A percentile compares a stretch with the other conserved stretches of the same genome.
Evolutionary conservation across 2,888 invertebrate species (phyloP).

Genomic region (Drosophila cognata): DNA sequence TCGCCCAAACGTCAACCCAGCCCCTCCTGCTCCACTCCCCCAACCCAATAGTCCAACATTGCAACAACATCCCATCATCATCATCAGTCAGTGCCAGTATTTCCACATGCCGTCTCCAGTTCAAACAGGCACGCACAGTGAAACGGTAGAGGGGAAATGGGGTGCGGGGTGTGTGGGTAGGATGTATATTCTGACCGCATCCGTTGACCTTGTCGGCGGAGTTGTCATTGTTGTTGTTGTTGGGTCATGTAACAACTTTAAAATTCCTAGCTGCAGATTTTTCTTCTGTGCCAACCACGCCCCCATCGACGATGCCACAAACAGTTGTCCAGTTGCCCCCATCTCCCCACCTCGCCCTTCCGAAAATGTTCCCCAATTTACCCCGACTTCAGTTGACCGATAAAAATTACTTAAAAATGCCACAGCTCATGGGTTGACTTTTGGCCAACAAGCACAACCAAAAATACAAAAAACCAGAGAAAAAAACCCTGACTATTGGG

Average conservation of each 20-base stretch:
- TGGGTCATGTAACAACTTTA: constrained; percentile 61
- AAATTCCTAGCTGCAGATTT: constrained; percentile 60
- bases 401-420: constrained; percentile 84
- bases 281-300: constrained; percentile 34
- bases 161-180: background rate
- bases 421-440: constrained; percentile 84
- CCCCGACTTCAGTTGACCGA: constrained; percentile 65
- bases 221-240: constrained; percentile 41
- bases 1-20: constrained; percentile 15
- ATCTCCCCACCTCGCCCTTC: background rate
- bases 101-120: constrained; percentile 11
- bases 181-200: constrained; percentile 50
- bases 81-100: constrained; percentile 49
- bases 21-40: background rate
- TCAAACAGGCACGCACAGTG: constrained; percentile 26
- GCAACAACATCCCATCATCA: constrained; percentile 4
- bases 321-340: constrained; percentile 29
- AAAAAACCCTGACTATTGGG: constrained; percentile 31
- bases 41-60: constrained; percentile 15
- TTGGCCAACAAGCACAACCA: constrained; percentile 77
- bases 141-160: background rate
- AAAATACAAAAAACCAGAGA: constrained; percentile 33
- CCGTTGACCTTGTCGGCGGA: constrained; percentile 64
- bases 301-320: constrained; percentile 24
- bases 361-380: constrained; percentile 1